Evolutionary conservation across 2,797 vertebrate species (phyloP), one percentile per base, ranked within the genome.

Genomic region (Phataginus tricuspis): DNA sequence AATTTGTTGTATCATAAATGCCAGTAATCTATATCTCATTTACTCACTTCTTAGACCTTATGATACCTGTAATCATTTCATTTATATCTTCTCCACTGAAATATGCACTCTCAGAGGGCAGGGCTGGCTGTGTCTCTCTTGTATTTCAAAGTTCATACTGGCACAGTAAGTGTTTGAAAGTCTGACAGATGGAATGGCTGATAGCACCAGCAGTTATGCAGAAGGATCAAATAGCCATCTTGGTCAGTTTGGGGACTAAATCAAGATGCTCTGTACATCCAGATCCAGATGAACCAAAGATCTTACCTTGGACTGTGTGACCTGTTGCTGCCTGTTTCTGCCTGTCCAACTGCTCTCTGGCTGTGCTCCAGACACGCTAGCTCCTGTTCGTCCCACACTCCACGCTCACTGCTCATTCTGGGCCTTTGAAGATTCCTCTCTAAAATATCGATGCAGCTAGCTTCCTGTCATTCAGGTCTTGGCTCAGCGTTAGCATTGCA

Each of bases 231-330:
- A 45, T 7, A 75, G 15, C 2, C 37, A 5, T 31, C 4, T 51
- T 19, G 31, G 4, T 63, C 29, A 61, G 19, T 31, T 66, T 11
- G 49, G 2, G 34, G 6, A 14, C 8, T 5, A n/a, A 13, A 9
- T 63, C 15, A 71, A 80, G 15, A 39, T 92, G 4, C 3, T 23
- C 3, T 39, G 3, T 19, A 37, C 13, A 7, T 39, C 66, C 12
- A 61, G n/a, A 77, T 18, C 7, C n/a, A 57, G 10, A 19, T 68
- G 29, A 31, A 64, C 19, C 0, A 3, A 42, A 80, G 57, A 25
- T 31, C 7, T 66, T n/a, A 64, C 1, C 0, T 15, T 64, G 29
- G 5, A 4, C 2, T 2, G 2, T 45, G 5, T 42, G 16, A 42
- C 45, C 13, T 37, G 5, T 13, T 13, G 31, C 19, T 86, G 0